Base-by-base conservation (phyloP, 2,888 invertebrate species). In the Cryptocheilus praepositus region DNA sequence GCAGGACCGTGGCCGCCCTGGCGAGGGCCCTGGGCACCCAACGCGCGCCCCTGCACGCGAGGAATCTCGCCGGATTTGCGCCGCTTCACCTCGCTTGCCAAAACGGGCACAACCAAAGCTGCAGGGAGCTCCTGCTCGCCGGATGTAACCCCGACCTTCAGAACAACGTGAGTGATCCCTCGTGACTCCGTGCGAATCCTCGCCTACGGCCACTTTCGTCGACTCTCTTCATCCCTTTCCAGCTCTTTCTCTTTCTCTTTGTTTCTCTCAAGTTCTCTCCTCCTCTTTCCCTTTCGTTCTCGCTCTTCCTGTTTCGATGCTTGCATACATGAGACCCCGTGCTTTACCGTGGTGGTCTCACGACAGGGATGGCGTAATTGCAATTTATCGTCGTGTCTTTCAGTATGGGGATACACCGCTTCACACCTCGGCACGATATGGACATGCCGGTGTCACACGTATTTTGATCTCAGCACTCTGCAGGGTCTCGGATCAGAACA, bases 101-200 rank as follows among this genome's bases (percentile, higher is more conserved):
- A 91, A 97, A 97, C 89, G 98, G 98, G 0, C 98, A 98, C 90
- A 98, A 98, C 90, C 98, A 98, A 90, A 95, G 96, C 78, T 95
- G 96, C 82, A 89, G 98, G 61, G 96, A 97, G 85, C 90, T 98
- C 13, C 91, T 98, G 52, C 92, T 97, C 80, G 95, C 96, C 0
- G 96, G 95, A 0, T 95, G 96, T 70, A 94, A 95, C 87, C 94
- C 97, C 0, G 96, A 98, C 88, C 90, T 95, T 67, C 96, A 96
- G 89, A 98, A 98, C 86, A 97, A 97, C 90, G 96, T 96, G 81
- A 91, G 90, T 86, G 62, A 71, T 56, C 49, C 59, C 21, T 22
- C 45, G 11, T 36, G 36, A 36, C 36, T 36, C 36, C 36, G 36
- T 36, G 36, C 36, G 36, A 36, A 36, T 36, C 36, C 36, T 5